Percentiles rank a stretch among this genome's conserved stretches.
These are phyloP conservation scores for Zaprionus africanus DNA, from an alignment of 1,140 invertebrate species.

Conservation along the genomic window DNA sequence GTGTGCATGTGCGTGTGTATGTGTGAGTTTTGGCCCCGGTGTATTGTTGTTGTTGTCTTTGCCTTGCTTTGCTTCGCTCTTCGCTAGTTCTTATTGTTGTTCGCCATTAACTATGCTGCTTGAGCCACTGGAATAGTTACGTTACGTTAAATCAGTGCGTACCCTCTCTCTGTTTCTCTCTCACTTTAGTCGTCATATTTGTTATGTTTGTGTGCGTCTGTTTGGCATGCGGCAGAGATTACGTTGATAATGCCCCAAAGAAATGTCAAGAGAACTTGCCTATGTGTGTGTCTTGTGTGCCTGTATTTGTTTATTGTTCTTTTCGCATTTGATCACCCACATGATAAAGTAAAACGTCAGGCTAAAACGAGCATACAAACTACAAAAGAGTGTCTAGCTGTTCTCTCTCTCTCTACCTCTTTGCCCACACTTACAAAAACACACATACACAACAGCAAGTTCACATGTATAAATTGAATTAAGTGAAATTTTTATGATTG, in stretches of 20 bases:
- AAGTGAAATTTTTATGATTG: constrained; percentile 57
- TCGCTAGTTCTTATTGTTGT: constrained; percentile 57
- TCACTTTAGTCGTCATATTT: not conserved
- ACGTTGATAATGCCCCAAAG: constrained; percentile 49
- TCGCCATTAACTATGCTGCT: constrained; percentile 66
- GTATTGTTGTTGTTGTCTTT: constrained; percentile 23
- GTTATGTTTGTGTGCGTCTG: constrained; percentile 43
- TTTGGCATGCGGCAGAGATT: constrained; percentile 42
- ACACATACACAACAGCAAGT: constrained; percentile 16
- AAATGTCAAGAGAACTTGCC: constrained; percentile 28
- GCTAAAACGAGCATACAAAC: constrained; percentile 43
- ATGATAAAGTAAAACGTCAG: constrained; percentile 67
- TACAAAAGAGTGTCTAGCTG: constrained; percentile 19
- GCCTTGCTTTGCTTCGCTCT: constrained; percentile 33
- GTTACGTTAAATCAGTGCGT: constrained; percentile 76
- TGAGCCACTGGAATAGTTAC: constrained; percentile 68
- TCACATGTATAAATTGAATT: constrained; percentile 60
- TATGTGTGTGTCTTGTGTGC: constrained; percentile 12
- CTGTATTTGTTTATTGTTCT: constrained; percentile 65
- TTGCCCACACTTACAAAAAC: not conserved
- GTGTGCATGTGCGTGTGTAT: constrained; percentile 23
- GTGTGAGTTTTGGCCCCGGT: constrained; percentile 39
- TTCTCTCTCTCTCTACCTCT: not conserved
- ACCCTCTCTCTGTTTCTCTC: constrained; percentile 27
- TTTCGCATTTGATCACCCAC: constrained; percentile 69